phyloP scores from a whole-genome alignment of 2,113 vertebrate species.

The Oreochromis aureus region DNA sequence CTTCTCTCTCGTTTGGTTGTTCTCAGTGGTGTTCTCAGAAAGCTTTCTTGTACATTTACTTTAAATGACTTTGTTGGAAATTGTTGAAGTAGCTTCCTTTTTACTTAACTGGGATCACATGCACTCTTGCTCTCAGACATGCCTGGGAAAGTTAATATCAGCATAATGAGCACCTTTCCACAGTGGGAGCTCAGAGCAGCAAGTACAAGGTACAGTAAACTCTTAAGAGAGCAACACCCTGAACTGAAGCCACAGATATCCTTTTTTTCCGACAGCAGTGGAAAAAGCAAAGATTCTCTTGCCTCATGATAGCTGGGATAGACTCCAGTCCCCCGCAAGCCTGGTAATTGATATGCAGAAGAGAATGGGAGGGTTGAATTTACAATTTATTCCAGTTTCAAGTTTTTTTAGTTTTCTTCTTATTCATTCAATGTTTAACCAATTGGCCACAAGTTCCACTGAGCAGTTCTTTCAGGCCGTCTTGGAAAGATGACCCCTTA shows the following conservation, averaged over 20 bases:
- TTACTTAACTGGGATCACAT: neutral
- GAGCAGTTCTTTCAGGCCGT: neutral
- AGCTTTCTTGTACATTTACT: neutral
- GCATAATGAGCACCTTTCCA: neutral
- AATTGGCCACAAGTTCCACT: neutral
- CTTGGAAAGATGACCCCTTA: neutral
- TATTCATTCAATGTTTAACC: neutral
- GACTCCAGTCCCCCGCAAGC: neutral
- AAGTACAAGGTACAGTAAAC: neutral
- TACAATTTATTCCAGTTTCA: neutral
- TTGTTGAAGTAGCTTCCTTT: neutral
- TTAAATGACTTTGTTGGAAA: neutral
- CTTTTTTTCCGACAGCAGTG: neutral
- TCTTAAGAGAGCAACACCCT: neutral
- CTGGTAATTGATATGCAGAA: neutral
- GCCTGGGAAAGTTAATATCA: neutral
- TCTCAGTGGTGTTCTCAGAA: neutral
- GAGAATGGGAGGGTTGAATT: neutral
- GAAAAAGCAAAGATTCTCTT: neutral
- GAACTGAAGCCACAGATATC: neutral
- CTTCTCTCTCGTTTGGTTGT: neutral
- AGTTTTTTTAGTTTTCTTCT: neutral
- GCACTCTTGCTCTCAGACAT: neutral
- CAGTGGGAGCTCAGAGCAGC: neutral
- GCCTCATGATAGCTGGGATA: neutral